Base-by-base conservation (phyloP, 2,113 vertebrate genomes). In the Catharus minimus region DNA sequence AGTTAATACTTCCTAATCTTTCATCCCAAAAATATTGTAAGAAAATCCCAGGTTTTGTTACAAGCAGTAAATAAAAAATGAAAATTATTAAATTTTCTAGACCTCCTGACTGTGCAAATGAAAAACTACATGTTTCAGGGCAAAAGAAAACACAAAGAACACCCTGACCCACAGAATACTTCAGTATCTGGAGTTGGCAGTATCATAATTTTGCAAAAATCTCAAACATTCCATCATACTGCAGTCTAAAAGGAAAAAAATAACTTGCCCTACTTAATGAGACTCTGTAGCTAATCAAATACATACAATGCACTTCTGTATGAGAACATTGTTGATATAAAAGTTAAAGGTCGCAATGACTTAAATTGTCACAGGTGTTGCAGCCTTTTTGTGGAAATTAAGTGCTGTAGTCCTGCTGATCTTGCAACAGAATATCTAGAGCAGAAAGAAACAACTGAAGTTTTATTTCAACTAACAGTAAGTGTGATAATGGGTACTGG, bases 401-500 rank as follows among this genome's bases (percentile, higher is more conserved):
- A 77, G 11, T 52, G 24, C 10, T 61, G 56, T 13, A 60, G 17
- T 61, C 46, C 52, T 82, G 71, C 33, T 82, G 46, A 94, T 28
- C 33, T 88, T 92, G 44, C 43, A 94, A 84, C 46, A 74, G 87
- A 94, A 1, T 50, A 91, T 55, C 49, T 75, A 69, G 28, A 94
- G 84, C 73, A 89, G 13, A 75, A 83, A 72, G 77, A 53, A 56
- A 85, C 32, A 92, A 44, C 17, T 26, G 67, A 91, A 86, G 39
- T 17, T 60, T 75, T 83, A 89, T 33, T 75, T 85, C 27, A 89
- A 33, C n/a, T 83, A 94, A 93, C 19, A 43, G 1, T 66, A 86
- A 60, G 74, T 20, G 38, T 79, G 60, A 64, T 69, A 97, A 86
- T 20, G 73, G 57, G 66, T 80, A 69, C 21, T 68, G 57, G 93